phyloP scores from a whole-genome alignment of 2,888 invertebrate genomes.

The Drosophila robusta region DNA sequence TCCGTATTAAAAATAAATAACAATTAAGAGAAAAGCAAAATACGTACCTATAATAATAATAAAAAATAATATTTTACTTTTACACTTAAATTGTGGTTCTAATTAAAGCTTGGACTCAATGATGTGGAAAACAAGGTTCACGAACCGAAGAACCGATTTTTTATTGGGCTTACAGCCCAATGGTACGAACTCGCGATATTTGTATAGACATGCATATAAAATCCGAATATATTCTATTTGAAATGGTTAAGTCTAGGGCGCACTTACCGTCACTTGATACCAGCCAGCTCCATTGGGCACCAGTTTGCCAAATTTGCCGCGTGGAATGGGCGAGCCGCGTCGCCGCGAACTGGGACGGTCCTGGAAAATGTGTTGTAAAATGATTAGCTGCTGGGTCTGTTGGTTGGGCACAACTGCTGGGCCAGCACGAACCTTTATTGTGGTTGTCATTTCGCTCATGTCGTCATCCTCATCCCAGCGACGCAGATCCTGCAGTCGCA shows the following conservation, averaged over 20 bases:
- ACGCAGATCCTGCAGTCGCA: slow-evolving; percentile 63
- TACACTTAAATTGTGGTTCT: not conserved
- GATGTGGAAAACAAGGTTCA: not conserved
- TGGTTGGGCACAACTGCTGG: not conserved
- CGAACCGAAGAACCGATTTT: not conserved
- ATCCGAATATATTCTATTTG: not conserved
- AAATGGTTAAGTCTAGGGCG: not conserved
- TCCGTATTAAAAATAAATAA: not conserved
- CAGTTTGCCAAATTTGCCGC: slow-evolving; percentile 81
- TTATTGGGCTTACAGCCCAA: not conserved
- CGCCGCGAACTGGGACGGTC: slow-evolving; percentile 66
- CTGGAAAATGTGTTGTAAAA: slow-evolving; percentile 38
- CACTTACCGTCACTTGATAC: slow-evolving; percentile 88
- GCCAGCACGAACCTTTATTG: slow-evolving; percentile 50
- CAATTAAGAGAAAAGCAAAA: no score
- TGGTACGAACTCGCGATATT: not conserved
- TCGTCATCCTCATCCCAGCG: slow-evolving; percentile 84
- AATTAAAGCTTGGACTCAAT: not conserved
- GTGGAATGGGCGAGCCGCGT: slow-evolving; percentile 66
- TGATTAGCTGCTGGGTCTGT: not conserved
- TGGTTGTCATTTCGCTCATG: slow-evolving; percentile 79
- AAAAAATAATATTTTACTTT: not conserved
- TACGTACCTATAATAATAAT: no score
- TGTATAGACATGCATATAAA: not conserved
- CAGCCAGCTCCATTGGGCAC: slow-evolving; percentile 87